Conservation (phyloP, 1,140 invertebrate genomes). For the Neodiprion pinetum region DNA sequence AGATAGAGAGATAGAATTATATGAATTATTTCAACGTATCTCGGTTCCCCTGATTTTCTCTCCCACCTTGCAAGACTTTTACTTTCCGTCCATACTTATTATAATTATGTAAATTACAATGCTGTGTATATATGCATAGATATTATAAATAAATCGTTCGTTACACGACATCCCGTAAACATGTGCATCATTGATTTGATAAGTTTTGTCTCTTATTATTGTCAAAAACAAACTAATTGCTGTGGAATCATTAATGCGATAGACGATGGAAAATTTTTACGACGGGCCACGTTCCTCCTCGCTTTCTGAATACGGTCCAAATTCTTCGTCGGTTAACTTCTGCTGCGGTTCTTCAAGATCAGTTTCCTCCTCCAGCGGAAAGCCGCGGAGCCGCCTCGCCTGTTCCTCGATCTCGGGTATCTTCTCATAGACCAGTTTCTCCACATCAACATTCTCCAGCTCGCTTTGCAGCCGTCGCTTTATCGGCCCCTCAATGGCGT, state of each 20-base stretch:
- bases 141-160: no score
- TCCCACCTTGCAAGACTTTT: no score
- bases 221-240: no score
- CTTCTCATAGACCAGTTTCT: slow-evolving; percentile 73
- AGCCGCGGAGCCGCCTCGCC: slow-evolving; percentile 48
- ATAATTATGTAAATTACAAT: no score
- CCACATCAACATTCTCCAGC: slow-evolving; percentile 75
- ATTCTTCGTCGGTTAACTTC: slow-evolving; percentile 39
- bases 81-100: no score
- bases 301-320: slow-evolving; percentile 52
- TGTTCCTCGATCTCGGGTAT: slow-evolving; percentile 70
- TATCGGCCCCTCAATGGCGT: slow-evolving; percentile 78
- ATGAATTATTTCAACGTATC: no score
- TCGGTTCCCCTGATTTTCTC: no score
- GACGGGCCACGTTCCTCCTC: slow-evolving; percentile 57
- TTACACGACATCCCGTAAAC: no score
- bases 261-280: slow-evolving; percentile 28
- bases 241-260: background rate
- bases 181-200: no score
- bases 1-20: no score
- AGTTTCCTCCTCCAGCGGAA: slow-evolving; percentile 44
- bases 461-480: slow-evolving; percentile 73
- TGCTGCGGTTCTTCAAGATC: slow-evolving; percentile 37
- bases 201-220: no score
- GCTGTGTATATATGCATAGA: no score